phyloP scores from a whole-genome alignment of 2,113 vertebrate species.

The Antidorcas marsupialis region DNA sequence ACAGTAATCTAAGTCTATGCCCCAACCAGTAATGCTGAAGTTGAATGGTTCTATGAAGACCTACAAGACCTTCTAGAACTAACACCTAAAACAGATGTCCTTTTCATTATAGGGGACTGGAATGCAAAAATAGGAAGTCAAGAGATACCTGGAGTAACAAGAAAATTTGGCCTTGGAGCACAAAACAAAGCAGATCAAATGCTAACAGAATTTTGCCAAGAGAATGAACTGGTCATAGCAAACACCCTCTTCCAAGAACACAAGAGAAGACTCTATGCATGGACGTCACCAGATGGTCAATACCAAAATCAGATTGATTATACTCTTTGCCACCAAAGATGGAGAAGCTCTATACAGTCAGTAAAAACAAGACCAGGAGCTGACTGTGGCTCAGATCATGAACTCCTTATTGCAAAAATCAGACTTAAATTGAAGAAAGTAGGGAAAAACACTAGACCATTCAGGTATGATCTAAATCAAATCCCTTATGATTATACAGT shows the following conservation, averaged over 20 bases:
- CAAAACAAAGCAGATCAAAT: not conserved
- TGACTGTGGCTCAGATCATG: not conserved
- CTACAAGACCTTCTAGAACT: not conserved
- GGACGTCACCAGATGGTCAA: not conserved
- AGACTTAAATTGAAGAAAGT: not conserved
- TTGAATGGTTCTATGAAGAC: not conserved
- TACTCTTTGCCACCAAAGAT: not conserved
- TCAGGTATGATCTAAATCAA: not conserved
- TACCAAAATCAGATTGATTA: not conserved
- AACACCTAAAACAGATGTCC: not conserved
- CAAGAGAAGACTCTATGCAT: not conserved
- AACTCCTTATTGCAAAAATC: not conserved
- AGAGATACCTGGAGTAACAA: not conserved
- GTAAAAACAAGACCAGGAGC: accelerated
- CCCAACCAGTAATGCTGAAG: not conserved
- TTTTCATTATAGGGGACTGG: not conserved
- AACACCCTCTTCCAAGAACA: not conserved
- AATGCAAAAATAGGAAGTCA: not conserved
- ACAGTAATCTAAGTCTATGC: not conserved
- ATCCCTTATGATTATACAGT: not conserved
- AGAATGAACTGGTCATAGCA: not conserved
- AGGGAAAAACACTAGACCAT: not conserved
- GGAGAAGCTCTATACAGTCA: not conserved
- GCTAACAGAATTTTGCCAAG: not conserved
- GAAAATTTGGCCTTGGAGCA: not conserved